Evolutionary conservation across 2,797 vertebrate genomes (phyloP).

Genomic region (Oophaga sylvatica): DNA sequence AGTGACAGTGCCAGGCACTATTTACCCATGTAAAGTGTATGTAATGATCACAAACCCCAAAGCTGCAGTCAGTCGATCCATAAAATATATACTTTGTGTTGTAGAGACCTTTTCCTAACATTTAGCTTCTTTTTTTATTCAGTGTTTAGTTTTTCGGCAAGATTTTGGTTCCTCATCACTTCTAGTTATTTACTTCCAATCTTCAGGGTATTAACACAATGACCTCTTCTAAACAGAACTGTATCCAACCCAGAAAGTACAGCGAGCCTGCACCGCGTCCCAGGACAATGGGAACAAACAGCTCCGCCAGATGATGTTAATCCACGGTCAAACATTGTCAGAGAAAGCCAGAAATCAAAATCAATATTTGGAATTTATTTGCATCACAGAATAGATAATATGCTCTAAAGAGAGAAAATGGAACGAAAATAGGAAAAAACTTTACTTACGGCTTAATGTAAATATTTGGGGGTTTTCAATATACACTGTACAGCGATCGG

Average conservation of each 20-base stretch:
- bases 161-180: background rate
- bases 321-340: background rate
- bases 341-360: background rate
- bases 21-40: too few relatives aligned
- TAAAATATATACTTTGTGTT: background rate
- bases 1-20: too few relatives aligned
- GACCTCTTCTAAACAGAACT: conserved; percentile 1
- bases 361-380: conserved; percentile 1
- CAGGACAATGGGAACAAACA: background rate
- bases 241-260: background rate
- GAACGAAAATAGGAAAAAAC: background rate
- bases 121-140: background rate
- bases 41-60: background rate
- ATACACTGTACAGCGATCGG: too few relatives aligned
- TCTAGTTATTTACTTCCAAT: background rate
- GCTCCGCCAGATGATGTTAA: background rate
- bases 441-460: background rate
- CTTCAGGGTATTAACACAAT: background rate
- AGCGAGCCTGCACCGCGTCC: background rate
- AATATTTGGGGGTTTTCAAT: too few relatives aligned
- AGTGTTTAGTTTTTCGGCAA: background rate
- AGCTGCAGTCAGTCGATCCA: background rate
- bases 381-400: background rate
- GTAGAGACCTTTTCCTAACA: background rate
- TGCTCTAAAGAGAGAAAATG: background rate